phyloP scores from a whole-genome alignment of 1,140 invertebrate species.

The Muscidifurax raptorellus region DNA sequence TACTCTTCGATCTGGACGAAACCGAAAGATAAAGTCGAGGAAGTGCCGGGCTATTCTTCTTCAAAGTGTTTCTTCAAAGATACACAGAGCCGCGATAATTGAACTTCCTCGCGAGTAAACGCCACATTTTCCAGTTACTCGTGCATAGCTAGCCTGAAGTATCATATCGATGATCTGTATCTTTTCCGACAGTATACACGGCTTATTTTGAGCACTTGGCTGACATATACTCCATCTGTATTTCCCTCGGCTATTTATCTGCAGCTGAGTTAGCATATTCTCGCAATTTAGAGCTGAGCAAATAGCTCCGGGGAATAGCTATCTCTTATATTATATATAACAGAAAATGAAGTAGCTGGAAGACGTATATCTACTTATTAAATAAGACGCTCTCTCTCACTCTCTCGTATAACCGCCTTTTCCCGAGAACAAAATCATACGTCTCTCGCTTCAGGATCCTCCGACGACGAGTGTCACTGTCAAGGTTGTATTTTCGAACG shows the following conservation, averaged over 20 bases:
- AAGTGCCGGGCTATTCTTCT: background rate
- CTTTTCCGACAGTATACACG: no score
- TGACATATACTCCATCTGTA: background rate
- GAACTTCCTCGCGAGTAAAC: background rate
- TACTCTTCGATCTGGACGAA: no score
- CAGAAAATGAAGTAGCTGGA: background rate
- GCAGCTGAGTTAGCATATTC: background rate
- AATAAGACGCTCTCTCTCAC: background rate
- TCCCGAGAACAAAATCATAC: background rate
- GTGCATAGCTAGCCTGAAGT: slow-evolving; percentile 3
- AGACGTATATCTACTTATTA: background rate
- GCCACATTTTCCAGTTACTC: background rate
- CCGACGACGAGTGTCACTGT: background rate
- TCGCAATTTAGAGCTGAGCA: background rate
- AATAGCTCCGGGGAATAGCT: background rate
- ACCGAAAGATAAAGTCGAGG: background rate
- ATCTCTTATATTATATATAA: no score
- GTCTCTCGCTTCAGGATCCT: background rate
- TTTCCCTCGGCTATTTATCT: background rate
- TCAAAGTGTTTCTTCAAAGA: background rate
- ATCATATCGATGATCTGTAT: slow-evolving; percentile 29
- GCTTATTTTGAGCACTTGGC: background rate
- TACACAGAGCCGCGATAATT: background rate
- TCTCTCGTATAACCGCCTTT: background rate
- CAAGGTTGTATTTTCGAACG: background rate